phyloP scores from a whole-genome alignment of 2,113 vertebrate species.

The Platichthys stellatus region DNA sequence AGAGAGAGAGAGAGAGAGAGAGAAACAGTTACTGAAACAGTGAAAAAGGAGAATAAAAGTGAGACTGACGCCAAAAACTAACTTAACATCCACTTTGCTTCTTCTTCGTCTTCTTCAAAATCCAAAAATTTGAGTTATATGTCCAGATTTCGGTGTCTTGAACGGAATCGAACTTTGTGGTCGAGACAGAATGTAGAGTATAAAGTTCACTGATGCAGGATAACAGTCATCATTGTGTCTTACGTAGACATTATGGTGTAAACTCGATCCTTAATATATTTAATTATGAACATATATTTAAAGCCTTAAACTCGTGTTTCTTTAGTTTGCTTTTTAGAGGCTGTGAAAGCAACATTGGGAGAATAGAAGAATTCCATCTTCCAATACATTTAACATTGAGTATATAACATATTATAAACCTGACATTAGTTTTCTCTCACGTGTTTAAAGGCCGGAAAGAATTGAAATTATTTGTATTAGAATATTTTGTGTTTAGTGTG shows the following conservation, averaged over 20 bases:
- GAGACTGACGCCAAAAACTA: conserved; percentile 9
- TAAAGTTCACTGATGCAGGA: not conserved
- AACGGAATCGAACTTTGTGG: conserved; percentile 3
- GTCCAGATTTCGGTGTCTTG: not conserved
- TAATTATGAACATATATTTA: not conserved
- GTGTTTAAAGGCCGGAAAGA: no score
- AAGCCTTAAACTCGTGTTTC: no score
- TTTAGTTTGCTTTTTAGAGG: no score
- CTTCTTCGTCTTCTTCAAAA: not conserved
- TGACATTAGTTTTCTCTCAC: no score
- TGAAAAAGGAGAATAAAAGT: conserved; percentile 11
- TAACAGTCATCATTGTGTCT: not conserved
- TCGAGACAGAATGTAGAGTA: not conserved
- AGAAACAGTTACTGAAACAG: conserved; percentile 15
- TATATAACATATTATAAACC: no score
- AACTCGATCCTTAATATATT: not conserved
- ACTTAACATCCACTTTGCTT: conserved; percentile 23
- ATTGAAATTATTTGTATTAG: no score
- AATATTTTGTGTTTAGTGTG: no score
- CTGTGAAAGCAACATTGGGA: no score
- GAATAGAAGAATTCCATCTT: no score
- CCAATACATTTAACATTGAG: no score
- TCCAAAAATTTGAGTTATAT: not conserved
- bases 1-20: not conserved
- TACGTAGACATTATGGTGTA: not conserved